Evolutionary conservation across 1,140 invertebrate genomes (phyloP), one percentile per base, ranked within the genome.

Genomic region (Maconellicoccus hirsutus): DNA sequence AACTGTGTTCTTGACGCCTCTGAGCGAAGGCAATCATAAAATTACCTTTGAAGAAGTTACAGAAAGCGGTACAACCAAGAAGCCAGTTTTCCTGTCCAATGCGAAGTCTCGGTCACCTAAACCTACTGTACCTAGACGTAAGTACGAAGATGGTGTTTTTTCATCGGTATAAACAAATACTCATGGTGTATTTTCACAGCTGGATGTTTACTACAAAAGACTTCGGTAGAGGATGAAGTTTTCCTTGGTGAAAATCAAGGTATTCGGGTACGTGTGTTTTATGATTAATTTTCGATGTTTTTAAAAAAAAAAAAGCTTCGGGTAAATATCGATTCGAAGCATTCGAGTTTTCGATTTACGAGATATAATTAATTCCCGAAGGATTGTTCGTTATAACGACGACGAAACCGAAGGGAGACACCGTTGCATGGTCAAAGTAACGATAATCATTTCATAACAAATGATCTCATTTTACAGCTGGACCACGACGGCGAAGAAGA

Each of bases 401-500:
- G n/a, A n/a, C n/a, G n/a, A n/a, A n/a, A n/a, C n/a, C n/a, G n/a
- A n/a, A n/a, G n/a, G n/a, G n/a, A n/a, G n/a, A n/a, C n/a, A n/a
- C n/a, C n/a, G n/a, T n/a, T n/a, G n/a, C n/a, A n/a, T n/a, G n/a
- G n/a, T n/a, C n/a, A n/a, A n/a, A n/a, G n/a, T n/a, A n/a, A n/a
- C n/a, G n/a, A n/a, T n/a, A n/a, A n/a, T n/a, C n/a, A n/a, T n/a
- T n/a, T n/a, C n/a, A n/a, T n/a, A n/a, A n/a, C n/a, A n/a, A n/a
- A n/a, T 33, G 29, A 71, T 25, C 52, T 75, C 72, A 74, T 70
- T 75, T 79, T 81, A 61, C 81, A 94, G 91, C 83, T 94, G 71
- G 93, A 93, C 80, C 86, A 89, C 33, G 88, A 91, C 76, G 89
- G 91, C 74, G 90, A 93, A 76, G 86, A 90, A 25, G 88, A 90